Base-by-base conservation (phyloP, 2,888 invertebrate genomes). In the Sphaerophoria taeniata region DNA sequence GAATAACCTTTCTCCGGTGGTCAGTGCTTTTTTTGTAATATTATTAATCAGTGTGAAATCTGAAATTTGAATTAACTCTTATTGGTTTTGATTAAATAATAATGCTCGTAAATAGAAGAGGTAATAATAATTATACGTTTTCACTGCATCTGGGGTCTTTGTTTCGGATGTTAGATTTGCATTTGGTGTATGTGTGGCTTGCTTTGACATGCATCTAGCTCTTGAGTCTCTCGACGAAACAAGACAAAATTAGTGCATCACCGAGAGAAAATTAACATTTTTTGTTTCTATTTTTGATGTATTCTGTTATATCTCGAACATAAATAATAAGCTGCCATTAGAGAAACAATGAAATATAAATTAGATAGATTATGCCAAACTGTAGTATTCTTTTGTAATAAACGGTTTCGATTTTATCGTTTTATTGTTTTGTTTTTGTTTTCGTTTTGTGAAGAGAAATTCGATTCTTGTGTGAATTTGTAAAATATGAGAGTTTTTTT, bases 31-130 rank as follows among this genome's bases (percentile, higher is more conserved):
- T 9, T 12, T 5, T 58, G 11, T 43, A 9, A 39, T 61, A 6
- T 60, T 63, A 45, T 49, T 75, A 70, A 77, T 77, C 85, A 63
- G 85, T 85, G 85, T 81, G 76, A 85, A 85, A 85, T 81, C 80
- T 69, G 61, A 76, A 81, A 63, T 84, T 72, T 76, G 58, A 77
- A 76, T 72, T 77, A 72, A 72, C 58, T 61, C 45, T 43, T 56
- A 60, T 60, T 43, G 55, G 60, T 43, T 51, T 67, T 45, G 71
- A 72, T 67, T 72, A 60, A 65, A 81, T 71, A 65, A 71, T 43
- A 53, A 31, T 24, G 24, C 24, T 24, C 24, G 12, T 43, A 43
- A 43, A 43, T 43, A 43, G 43, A 43, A 43, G 43, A 43, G 34
- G 45, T 24, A 67, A 69, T 76, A 60, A 60, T 58, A 74, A 74